Percentiles rank a stretch among this genome's conserved stretches.
Conservation (phyloP, 2,888 invertebrate species). For the Ceraclea dissimilis region DNA sequence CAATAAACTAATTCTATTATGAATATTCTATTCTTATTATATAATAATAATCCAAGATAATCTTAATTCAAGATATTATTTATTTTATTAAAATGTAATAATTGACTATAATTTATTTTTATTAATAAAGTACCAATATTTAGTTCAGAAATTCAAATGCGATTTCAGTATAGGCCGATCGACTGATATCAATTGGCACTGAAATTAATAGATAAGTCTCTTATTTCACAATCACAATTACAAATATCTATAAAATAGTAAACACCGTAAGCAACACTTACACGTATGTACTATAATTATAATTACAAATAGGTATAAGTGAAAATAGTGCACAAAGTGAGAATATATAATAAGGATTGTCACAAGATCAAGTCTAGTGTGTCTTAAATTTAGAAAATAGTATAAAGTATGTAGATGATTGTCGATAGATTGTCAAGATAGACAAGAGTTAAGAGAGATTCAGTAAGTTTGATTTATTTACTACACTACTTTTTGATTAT, state of each 20-base stretch:
- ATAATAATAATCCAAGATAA: background rate
- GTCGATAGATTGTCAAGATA: slow-evolving; percentile 25
- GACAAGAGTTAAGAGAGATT: slow-evolving; percentile 24
- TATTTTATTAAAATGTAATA: slow-evolving; percentile 5
- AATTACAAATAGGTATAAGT: background rate
- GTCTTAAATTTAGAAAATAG: slow-evolving; percentile 3
- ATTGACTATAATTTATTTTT: slow-evolving; percentile 23
- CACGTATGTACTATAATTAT: background rate
- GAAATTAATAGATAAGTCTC: background rate
- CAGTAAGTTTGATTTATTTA: slow-evolving; percentile 14
- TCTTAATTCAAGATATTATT: background rate
- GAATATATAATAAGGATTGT: slow-evolving; percentile 18
- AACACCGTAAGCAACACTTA: background rate
- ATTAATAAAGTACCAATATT: slow-evolving; percentile 4
- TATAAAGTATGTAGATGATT: slow-evolving; percentile 22
- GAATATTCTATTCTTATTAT: background rate
- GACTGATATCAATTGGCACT: slow-evolving; percentile 14
- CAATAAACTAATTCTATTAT: background rate
- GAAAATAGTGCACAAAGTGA: slow-evolving; percentile 19
- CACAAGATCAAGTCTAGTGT: slow-evolving; percentile 17
- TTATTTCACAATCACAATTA: background rate
- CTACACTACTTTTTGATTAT: slow-evolving; percentile 26
- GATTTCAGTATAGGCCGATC: slow-evolving; percentile 22
- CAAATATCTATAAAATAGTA: background rate
- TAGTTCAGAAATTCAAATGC: slow-evolving; percentile 6